Evolutionary conservation across 2,113 vertebrate species (phyloP), one percentile per base, ranked within the genome.

Genomic region (Solea solea): DNA sequence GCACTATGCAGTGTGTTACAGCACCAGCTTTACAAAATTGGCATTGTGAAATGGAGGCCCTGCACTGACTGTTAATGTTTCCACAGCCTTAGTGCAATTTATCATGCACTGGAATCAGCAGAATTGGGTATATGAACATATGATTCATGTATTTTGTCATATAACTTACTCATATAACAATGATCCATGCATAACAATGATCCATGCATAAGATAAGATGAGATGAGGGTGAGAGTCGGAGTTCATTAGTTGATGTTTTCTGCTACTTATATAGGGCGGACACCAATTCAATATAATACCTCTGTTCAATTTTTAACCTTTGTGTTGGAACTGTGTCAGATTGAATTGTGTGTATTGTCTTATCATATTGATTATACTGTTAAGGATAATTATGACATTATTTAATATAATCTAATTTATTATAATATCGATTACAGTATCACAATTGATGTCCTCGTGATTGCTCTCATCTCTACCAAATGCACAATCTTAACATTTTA

Each of bases 11-110:
- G 57, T 71, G 62, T 8, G 14, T 49, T 77, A 67, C 78, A 67
- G 71, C 66, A 71, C 71, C 76, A 45, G 73, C 85, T 80, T 83
- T 73, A 48, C 42, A 73, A 75, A 82, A 73, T 73, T 65, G 56
- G 52, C 51, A 53, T 72, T 72, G 53, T 78, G 74, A 83, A 84
- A 85, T 62, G 56, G 48, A 81, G 61, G 69, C 62, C 57, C 50
- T 54, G 28, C 42, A 46, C 39, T 64, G 13, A 5, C 57, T 80
- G 34, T 11, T n/a, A 57, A 72, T 72, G 67, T 56, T 42, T 64
- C 39, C 46, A 14, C 45, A 62, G 16, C 67, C 34, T 72, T 64
- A 39, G 45, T 14, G 15, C 49, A 56, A 56, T 81, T 73, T 58
- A 62, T 72, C 68, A 73, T 52, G 56, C 72, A 46, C 40, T 74